Evolutionary conservation across 2,113 vertebrate genomes (phyloP).

Genomic region (Tetrao urogallus): DNA sequence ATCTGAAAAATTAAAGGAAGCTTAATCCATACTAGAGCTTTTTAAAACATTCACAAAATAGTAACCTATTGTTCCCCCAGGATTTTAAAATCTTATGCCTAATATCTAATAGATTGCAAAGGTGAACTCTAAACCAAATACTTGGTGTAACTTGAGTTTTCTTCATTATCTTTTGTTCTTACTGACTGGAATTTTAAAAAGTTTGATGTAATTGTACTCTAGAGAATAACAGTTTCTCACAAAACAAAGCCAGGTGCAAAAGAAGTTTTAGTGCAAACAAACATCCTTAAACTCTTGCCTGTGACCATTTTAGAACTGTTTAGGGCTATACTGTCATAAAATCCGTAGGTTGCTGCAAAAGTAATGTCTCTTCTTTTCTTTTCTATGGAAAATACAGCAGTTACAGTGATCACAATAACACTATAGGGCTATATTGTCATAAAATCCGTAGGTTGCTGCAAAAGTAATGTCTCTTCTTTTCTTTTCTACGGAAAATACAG

Average conservation of each 20-base stretch:
- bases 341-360: background rate
- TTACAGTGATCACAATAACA: no score
- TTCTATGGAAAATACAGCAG: no score
- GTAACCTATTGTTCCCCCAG: conserved; percentile 67
- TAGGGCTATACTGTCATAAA: conserved; percentile 18
- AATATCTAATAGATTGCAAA: conserved; percentile 75
- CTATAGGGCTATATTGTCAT: background rate
- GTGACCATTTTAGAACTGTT: conserved; percentile 42
- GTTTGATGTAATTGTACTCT: conserved; percentile 73
- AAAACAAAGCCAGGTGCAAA: conserved; percentile 75
- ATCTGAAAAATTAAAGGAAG: conserved; percentile 72
- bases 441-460: background rate
- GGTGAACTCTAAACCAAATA: conserved; percentile 78
- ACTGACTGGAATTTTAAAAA: background rate
- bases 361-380: no score
- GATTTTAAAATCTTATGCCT: conserved; percentile 70
- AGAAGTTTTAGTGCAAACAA: conserved; percentile 71
- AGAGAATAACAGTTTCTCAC: conserved; percentile 73
- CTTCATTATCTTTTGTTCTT: conserved; percentile 72
- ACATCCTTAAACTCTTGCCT: conserved; percentile 44
- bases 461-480: no score
- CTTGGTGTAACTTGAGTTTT: conserved; percentile 82
- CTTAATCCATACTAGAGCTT: conserved; percentile 70
- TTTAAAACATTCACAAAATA: conserved; percentile 72
- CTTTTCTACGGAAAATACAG: no score